Evolutionary conservation across 2,113 vertebrate genomes (phyloP), one percentile per base, ranked within the genome.

Genomic region (Oncorhynchus gorbuscha): DNA sequence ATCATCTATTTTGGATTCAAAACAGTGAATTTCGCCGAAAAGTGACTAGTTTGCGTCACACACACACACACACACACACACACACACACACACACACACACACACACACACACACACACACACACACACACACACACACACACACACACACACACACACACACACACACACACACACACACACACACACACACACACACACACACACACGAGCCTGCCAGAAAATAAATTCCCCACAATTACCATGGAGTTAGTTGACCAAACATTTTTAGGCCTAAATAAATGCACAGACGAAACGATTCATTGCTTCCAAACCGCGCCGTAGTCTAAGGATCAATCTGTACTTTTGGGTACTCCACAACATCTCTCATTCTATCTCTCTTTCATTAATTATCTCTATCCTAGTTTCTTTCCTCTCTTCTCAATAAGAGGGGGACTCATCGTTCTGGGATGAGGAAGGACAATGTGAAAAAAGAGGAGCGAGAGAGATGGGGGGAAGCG

Each of bases 161-260:
- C n/a, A n/a, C 20, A 28, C 22, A 66, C 20, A 28, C 26, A 45
- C 71, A 13, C 55, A 16, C 20, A 3, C 55, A 48, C 8, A 20
- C 35, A 45, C 35, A 68, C 66, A 69, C 8, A 64, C 69, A 64
- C 66, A 76, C 68, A 78, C 64, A 74, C 62, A 39, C 16, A 55
- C 14, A 26, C 65, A 45, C 35, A 35, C 39, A 12, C 9, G 1
- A 11, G 9, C 18, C 72, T 82, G 81, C 77, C 76, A 55, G 20
- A 65, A 59, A 75, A 67, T 0, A 70, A 81, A 78, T 77, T 75
- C 79, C 77, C 84, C 79, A 71, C 83, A 85, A 90, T 89, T 88
- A 88, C 76, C 76, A 67, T 16, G 35, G 77, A 72, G 61, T 16
- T 74, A 59, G 74, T 39, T 62, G 8, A 67, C 11, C 39, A 65